These are phyloP conservation scores for Pyrgilauda ruficollis DNA, from an alignment of 2,113 vertebrate species.

Conservation along the genomic window DNA sequence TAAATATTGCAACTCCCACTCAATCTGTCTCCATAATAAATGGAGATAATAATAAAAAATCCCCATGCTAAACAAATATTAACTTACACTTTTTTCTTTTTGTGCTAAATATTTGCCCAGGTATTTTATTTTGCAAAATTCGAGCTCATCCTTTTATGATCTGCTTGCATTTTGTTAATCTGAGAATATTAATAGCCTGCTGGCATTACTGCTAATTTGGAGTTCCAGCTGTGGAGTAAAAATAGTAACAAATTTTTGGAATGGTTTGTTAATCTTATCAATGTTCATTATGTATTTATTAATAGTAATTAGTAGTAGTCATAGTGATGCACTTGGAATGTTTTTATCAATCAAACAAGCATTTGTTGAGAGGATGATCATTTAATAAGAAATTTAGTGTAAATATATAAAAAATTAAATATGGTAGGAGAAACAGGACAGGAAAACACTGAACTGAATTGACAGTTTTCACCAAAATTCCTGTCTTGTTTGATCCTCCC, in stretches of 20 bases:
- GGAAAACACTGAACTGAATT: neutral
- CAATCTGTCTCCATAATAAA: neutral
- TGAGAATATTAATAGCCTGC: conserved; percentile 3
- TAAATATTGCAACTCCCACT: neutral
- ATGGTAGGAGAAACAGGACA: neutral
- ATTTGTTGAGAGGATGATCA: neutral
- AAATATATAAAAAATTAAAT: neutral
- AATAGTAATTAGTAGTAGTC: conserved; percentile 4
- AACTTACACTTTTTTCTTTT: neutral
- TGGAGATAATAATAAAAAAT: no score
- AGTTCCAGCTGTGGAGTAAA: neutral
- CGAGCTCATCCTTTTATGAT: neutral
- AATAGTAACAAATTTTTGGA: neutral
- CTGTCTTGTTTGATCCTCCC: neutral
- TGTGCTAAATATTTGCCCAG: neutral
- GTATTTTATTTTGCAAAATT: neutral
- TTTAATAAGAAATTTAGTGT: neutral
- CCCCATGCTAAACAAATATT: neutral
- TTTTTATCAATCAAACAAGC: neutral
- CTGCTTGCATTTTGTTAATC: neutral
- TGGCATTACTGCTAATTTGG: neutral
- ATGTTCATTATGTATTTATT: conserved; percentile 4
- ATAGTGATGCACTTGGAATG: neutral
- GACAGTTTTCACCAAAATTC: neutral
- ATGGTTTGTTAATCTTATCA: conserved; percentile 43